Evolutionary conservation across 2,113 vertebrate genomes (phyloP).

Genomic region (Platichthys flesus): DNA sequence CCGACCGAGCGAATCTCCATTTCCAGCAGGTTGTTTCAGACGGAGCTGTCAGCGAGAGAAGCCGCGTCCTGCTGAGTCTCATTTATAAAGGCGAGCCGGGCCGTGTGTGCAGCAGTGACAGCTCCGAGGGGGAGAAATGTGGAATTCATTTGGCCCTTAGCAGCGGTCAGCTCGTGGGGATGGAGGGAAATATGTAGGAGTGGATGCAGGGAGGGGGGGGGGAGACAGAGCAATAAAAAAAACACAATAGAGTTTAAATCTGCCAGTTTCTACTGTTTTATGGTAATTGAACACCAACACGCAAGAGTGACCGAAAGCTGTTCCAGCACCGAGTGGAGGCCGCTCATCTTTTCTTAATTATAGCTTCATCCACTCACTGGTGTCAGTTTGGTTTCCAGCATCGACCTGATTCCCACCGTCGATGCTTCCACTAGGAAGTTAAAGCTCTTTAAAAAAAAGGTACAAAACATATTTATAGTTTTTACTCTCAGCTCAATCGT

Average conservation of each 20-base stretch:
- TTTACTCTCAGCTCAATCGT: not conserved
- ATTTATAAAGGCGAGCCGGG: conserved; percentile 83
- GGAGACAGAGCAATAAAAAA: conserved; percentile 39
- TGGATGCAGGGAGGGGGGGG: conserved; percentile 19
- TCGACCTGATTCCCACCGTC: not conserved
- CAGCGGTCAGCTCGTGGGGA: conserved; percentile 70
- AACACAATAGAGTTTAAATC: conserved; percentile 26
- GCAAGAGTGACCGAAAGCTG: conserved; percentile 7
- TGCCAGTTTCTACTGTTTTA: conserved; percentile 43
- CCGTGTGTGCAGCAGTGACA: conserved; percentile 90
- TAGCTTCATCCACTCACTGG: not conserved
- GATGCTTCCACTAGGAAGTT: no score
- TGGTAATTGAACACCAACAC: conserved; percentile 31
- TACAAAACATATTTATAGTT: not conserved
- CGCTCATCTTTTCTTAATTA: conserved; percentile 24
- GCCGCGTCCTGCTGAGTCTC: conserved; percentile 88
- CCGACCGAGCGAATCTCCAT: conserved; percentile 4
- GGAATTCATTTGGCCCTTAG: conserved; percentile 92
- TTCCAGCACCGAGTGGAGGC: not conserved
- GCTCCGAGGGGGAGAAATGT: conserved; percentile 89
- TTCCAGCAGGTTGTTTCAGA: conserved; percentile 61
- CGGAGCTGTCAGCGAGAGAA: conserved; percentile 85
- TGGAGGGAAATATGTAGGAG: conserved; percentile 49
- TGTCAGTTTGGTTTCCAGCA: conserved; percentile 11
- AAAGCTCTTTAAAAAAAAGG: no score